Percentiles rank a stretch among this genome's conserved stretches.
phyloP scores from a whole-genome alignment of 1,140 invertebrate species.

The Parapsyche elsis region DNA sequence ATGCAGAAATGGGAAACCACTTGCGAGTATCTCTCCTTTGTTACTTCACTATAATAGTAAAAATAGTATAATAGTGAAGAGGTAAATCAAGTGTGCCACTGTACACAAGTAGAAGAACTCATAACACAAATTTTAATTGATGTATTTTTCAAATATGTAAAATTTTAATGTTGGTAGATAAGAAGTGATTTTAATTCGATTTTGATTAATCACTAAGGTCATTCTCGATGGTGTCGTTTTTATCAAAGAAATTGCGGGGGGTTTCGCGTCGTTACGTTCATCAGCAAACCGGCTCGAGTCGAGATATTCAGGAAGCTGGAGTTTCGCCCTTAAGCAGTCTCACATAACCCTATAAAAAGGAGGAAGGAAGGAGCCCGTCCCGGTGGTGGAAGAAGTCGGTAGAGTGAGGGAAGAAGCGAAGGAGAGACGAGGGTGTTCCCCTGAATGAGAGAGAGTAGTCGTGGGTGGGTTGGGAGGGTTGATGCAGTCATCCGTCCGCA shows the following conservation, averaged over 20 bases:
- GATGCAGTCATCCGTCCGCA: constrained; percentile 54
- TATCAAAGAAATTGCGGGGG: not conserved
- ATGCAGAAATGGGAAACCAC: too few species aligned
- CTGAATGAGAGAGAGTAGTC: not conserved
- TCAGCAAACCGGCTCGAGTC: constrained; percentile 1
- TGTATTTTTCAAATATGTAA: too few species aligned
- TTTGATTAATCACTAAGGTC: not conserved
- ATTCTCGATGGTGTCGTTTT: constrained; percentile 1
- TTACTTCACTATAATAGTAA: too few species aligned
- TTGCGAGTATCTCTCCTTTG: too few species aligned
- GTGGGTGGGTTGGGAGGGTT: constrained; percentile 18
- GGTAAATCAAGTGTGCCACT: too few species aligned
- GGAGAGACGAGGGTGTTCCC: constrained; percentile 28
- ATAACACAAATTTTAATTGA: too few species aligned
- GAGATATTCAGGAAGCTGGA: constrained; percentile 53
- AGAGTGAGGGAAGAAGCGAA: constrained; percentile 35
- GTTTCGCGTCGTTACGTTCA: constrained; percentile 28
- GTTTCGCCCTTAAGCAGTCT: constrained; percentile 55
- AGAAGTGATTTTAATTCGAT: too few species aligned
- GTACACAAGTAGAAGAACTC: too few species aligned
- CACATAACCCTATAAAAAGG: constrained; percentile 55
- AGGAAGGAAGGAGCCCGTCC: constrained; percentile 44
- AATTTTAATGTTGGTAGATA: too few species aligned
- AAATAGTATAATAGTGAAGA: too few species aligned
- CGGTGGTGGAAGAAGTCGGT: constrained; percentile 11